Conservation (phyloP, 2,888 invertebrate species). For the Drosophila dives region DNA sequence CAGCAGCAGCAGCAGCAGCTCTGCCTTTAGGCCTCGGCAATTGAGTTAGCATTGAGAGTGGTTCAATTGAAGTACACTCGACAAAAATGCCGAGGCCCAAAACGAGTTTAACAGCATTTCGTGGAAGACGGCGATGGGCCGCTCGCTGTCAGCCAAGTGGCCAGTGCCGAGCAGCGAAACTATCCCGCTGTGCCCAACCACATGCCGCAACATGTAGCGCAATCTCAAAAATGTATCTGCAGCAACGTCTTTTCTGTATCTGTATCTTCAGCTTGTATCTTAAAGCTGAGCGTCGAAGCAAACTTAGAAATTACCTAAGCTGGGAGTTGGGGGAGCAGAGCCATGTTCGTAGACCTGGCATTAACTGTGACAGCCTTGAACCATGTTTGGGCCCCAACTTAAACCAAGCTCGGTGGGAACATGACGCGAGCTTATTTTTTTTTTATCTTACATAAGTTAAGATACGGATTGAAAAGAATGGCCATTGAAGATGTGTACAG, state of each 20-base stretch:
- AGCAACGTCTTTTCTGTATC: constrained; percentile 4
- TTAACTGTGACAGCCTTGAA: constrained; percentile 47
- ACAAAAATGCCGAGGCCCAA: constrained; percentile 68
- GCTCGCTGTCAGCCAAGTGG: constrained; percentile 17
- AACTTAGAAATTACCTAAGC: constrained; percentile 34
- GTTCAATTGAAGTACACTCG: constrained; percentile 74
- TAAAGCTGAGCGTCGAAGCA: constrained; percentile 28
- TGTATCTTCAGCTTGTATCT: constrained; percentile 40
- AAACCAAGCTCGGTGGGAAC: constrained; percentile 54
- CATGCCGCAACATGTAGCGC: constrained; percentile 32
- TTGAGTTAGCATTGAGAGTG: constrained; percentile 78
- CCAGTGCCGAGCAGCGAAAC: constrained; percentile 20
- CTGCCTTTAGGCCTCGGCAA: constrained; percentile 67
- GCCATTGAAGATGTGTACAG: constrained; percentile 10
- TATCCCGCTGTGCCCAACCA: constrained; percentile 50
- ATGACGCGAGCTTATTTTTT: constrained; percentile 45
- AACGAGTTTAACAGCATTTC: constrained; percentile 68
- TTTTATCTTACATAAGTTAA: constrained; percentile 17
- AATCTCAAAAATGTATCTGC: constrained; percentile 51
- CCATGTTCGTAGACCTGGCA: not conserved
- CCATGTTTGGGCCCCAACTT: constrained; percentile 23
- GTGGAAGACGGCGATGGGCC: constrained; percentile 56
- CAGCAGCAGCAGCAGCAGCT: constrained; percentile 27
- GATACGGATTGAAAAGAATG: constrained; percentile 20
- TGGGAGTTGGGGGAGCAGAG: not conserved